Evolutionary conservation across 2,888 invertebrate genomes (phyloP).

Genomic region (Cabera pusaria): DNA sequence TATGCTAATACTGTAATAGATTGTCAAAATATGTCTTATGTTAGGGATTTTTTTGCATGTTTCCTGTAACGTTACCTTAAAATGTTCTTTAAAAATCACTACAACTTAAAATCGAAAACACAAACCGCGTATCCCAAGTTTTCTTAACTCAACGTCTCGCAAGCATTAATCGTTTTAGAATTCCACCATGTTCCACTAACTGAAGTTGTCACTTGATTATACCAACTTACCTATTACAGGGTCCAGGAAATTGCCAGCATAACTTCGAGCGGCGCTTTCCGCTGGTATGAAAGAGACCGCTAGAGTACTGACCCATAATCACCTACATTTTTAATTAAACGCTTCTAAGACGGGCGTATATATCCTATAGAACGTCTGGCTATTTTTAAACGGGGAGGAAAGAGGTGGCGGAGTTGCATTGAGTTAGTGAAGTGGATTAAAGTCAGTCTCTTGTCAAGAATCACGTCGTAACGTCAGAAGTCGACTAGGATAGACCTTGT

Average conservation of each 20-base stretch:
- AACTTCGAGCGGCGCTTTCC: conserved; percentile 10
- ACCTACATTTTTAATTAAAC: conserved; percentile 21
- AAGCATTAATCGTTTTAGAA: conserved; percentile 6
- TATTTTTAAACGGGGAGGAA: not conserved
- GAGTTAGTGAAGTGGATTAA: not conserved
- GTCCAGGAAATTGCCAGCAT: conserved; percentile 27
- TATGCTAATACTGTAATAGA: too few relatives aligned
- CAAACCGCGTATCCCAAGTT: too few relatives aligned
- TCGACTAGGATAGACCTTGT: too few relatives aligned
- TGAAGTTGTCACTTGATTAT: conserved; percentile 21
- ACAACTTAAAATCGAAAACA: too few relatives aligned
- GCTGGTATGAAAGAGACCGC: conserved; percentile 18
- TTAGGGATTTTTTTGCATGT: too few relatives aligned
- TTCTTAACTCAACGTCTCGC: too few relatives aligned
- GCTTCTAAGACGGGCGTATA: conserved; percentile 14
- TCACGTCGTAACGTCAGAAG: too few relatives aligned
- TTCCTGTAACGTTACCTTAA: too few relatives aligned
- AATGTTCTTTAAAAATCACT: too few relatives aligned
- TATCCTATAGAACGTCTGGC: conserved; percentile 9
- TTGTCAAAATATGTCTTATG: too few relatives aligned
- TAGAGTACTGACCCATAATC: conserved; percentile 7
- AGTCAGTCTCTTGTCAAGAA: too few relatives aligned
- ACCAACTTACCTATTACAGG: conserved; percentile 28
- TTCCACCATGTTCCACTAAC: conserved; percentile 8
- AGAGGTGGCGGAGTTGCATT: too few relatives aligned